Base-by-base conservation (phyloP, 2,113 vertebrate species). In the Lepus europaeus region DNA sequence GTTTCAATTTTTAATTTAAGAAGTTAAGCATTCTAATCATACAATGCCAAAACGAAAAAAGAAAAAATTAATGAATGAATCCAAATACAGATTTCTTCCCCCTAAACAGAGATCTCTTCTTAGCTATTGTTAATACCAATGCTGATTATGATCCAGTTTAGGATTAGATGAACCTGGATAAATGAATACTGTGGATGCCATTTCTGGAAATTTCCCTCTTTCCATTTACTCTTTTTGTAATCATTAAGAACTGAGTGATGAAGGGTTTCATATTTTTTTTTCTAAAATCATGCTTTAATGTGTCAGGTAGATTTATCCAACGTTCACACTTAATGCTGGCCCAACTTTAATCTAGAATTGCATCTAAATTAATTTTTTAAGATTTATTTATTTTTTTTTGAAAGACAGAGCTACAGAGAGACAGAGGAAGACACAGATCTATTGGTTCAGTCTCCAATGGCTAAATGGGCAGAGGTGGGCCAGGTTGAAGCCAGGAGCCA, bases 1-100 rank as follows among this genome's bases (percentile, higher is more conserved):
- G 56, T 87, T 82, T 93, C 64, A 78, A 76, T 39, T 82, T 69
- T 87, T 94, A 90, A 95, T 95, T 95, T 96, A 96, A 92, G 91
- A 91, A 88, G 25, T 49, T 94, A 66, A 94, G 36, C 93, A 69
- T 16, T 94, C 56, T 83, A 94, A 90, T 27, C 93, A 83, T 78
- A 84, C 33, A 92, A 90, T 93, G 74, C 20, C 74, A 92, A 90
- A 36, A 72, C 74, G 69, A 95, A 66, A 3, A 79, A 91, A 81
- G 69, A 95, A 69, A 2, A 81, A 91, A 59, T 51, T 39, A 82
- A 51, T 66, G 23, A 80, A 29, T 19, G 49, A 97, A 94, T 53
- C 23, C 76, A 86, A 91, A 36, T 45, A 20, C 49, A 82, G 74
- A 23, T 22, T 69, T 66, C 16, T 79, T 6, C 25, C 59, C 10